phyloP scores from a whole-genome alignment of 2,797 vertebrate species.

The Danio jaintianensis region DNA sequence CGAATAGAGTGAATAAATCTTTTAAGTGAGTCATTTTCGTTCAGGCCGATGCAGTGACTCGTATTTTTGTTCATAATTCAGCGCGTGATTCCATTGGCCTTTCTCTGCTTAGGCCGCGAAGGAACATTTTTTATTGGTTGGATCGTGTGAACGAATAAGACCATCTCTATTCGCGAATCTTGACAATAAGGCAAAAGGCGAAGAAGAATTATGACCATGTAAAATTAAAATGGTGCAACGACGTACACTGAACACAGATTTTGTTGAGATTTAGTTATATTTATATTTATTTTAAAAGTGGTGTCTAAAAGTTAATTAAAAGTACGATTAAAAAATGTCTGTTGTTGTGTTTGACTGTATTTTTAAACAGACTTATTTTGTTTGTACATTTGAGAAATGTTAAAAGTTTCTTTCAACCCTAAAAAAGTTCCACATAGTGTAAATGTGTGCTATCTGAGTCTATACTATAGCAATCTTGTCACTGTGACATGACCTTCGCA shows the following conservation, averaged over 20 bases:
- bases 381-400: no score
- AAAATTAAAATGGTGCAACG: neutral
- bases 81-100: neutral
- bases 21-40: constrained; percentile 12
- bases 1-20: constrained; percentile 7
- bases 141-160: neutral
- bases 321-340: neutral
- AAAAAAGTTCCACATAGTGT: no score
- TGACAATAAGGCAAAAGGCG: neutral
- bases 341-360: no score
- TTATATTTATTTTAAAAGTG: neutral
- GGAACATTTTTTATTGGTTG: neutral
- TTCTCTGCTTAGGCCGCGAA: neutral
- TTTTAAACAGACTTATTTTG: no score
- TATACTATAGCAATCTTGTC: no score
- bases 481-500: no score
- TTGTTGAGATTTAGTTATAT: neutral
- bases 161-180: neutral
- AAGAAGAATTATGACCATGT: neutral
- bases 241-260: neutral
- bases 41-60: neutral
- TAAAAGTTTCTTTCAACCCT: no score
- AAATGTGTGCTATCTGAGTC: no score
- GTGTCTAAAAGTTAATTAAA: neutral
- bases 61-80: neutral